Evolutionary conservation across 2,113 vertebrate species (phyloP), one percentile per base, ranked within the genome.

Genomic region (Loxodonta africana): DNA sequence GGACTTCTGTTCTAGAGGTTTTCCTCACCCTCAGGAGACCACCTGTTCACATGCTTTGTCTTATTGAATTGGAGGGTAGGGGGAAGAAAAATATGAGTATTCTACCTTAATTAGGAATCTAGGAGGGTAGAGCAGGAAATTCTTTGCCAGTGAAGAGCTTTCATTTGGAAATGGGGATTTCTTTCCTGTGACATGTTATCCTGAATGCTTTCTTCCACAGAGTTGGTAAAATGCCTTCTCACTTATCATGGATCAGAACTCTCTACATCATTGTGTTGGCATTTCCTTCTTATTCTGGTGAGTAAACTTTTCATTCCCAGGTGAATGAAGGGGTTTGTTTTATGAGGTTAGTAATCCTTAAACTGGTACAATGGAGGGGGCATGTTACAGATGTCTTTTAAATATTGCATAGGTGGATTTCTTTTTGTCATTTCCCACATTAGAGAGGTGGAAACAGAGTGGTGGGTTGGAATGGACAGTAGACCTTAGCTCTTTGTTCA

Each of bases 211-310:
- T 81, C 28, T 62, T 69, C 21, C 10, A 62, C 28, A 81, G 21
- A 88, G 12, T 6, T 94, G 11, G 69, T 53, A 80, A 65, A 91
- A 91, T 91, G 93, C 11, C 74, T 91, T 83, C 88, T 46, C 63
- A 26, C 30, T 74, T 44, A 10, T 88, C 74, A 57, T 57, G 65
- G 69, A 69, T 57, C 28, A 86, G 57, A 78, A 21, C 8, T 48
- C 17, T 86, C 53, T 94, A 62, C 65, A 80, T 80, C 88, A 78
- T 91, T 37, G 20, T 53, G 21, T 93, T 93, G 44, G 6, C 46
- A 60, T 33, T 63, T 62, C 62, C 51, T 88, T 18, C 60, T 91
- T 84, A 4, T 81, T 94, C 73, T 82, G 80, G 88, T 95, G 30
- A 95, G 86, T 91, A 51, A 63, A 78, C n/a, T 88, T 83, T 87